Base-by-base conservation (phyloP, 2,888 invertebrate genomes). In the Meiosimyza platycephala region DNA sequence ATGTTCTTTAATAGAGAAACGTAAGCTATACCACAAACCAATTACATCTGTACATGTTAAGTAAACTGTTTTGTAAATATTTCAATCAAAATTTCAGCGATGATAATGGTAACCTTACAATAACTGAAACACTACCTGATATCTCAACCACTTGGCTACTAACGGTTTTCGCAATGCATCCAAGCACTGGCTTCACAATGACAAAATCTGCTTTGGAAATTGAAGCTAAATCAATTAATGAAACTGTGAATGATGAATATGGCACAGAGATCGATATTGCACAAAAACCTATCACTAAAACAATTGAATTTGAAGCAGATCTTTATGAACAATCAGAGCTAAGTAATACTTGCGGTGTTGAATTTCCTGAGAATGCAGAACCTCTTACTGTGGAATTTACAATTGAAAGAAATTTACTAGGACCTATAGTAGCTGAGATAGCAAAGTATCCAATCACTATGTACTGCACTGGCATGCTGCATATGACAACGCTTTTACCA, bases 401-500 rank as follows among this genome's bases (percentile, higher is more conserved):
- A 18, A 60, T 69, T 51, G 9, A 22, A 3, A 33, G 28, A 16
- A 69, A 69, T 51, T 52, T 69, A 16, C 51, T 60, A 5, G 69
- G 69, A 50, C 60, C 69, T 16, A 69, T 60, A 50, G 6, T 69
- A 28, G 69, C 51, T 5, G 33, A 60, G 4, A 22, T 60, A n/a
- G 22, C 60, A 16, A 22, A 69, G 16, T 69, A 69, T 60, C 60
- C 69, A 15, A 60, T 51, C 3, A 47, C 28, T 22, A 69, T 69
- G 60, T 60, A 69, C 60, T 69, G 60, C 16, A 59, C 60, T 16
- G 69, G 60, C 12, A 59, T 60, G 59, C 15, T 69, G 40, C 59
- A 69, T 48, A 69, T 69, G 69, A 60, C 69, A n/a, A 60, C 69
- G 6, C 13, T 69, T 16, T 18, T 69, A 51, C 69, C 69, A 15